phyloP scores from a whole-genome alignment of 2,888 invertebrate genomes.

The Alloplasta piceator region DNA sequence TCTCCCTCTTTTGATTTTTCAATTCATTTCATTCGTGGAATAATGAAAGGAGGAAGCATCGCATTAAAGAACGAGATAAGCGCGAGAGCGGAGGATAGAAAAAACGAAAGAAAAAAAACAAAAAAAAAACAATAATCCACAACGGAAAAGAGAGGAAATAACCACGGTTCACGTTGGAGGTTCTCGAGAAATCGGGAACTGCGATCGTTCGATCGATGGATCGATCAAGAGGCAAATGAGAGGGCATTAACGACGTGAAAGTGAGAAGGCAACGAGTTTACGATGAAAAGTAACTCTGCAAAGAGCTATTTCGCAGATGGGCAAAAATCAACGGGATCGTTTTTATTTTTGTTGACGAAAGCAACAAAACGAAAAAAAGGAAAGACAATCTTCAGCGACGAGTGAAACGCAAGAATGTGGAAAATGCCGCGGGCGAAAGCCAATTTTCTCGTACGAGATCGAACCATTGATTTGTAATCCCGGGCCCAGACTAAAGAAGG shows the following conservation, averaged over 20 bases:
- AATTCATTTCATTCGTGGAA: slow-evolving; percentile 3
- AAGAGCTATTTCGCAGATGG: no score
- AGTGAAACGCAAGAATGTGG: slow-evolving; percentile 53
- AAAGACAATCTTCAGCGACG: neutral
- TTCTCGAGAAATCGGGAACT: no score
- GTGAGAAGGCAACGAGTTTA: no score
- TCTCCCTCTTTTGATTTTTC: slow-evolving; percentile 12
- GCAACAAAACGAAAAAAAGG: no score
- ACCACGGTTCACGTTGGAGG: no score
- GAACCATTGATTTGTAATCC: slow-evolving; percentile 16
- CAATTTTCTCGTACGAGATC: slow-evolving; percentile 10
- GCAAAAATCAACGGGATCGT: no score
- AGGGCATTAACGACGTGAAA: no score
- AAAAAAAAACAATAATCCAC: slow-evolving; percentile 33
- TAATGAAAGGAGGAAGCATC: slow-evolving; percentile 13
- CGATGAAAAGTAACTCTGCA: no score
- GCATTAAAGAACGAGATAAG: neutral
- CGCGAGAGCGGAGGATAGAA: slow-evolving; percentile 29
- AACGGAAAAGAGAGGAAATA: slow-evolving; percentile 11
- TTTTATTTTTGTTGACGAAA: no score
- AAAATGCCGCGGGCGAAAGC: neutral
- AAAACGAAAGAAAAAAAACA: slow-evolving; percentile 24
- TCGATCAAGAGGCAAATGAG: no score
- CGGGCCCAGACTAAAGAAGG: slow-evolving; percentile 39
- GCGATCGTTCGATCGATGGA: no score